Base-by-base conservation (phyloP, 2,888 invertebrate genomes). In the Tinea semifulvella region DNA sequence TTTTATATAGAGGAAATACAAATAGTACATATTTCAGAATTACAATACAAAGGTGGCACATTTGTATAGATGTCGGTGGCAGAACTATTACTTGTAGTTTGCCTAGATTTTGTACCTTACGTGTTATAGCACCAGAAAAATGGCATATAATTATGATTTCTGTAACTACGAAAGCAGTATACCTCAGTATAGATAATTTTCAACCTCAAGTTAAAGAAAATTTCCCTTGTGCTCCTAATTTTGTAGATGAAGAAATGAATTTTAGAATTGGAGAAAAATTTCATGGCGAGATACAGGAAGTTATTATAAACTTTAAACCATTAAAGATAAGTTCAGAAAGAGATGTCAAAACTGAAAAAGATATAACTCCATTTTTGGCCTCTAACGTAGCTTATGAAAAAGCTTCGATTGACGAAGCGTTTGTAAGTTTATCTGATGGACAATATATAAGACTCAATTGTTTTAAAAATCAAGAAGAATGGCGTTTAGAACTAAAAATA, bases 91-190 rank as follows among this genome's bases (percentile, higher is more conserved):
- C 61, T 1, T 77, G 77, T 52, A 61, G 60, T 43, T 52, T 73
- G 2, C 65, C 70, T 3, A 62, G 67, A 31, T 55, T 65, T 19
- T 73, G 75, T 50, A 65, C 71, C 3, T 68, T 68, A 22, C 47
- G 57, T 1, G 53, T 54, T 1, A 38, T 74, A 43, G 70, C 76
- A 50, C 69, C 76, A 10, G 74, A 68, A 1, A 52, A 53, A 8
- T 83, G 83, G 83, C 77, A 82, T 52, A 59, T 73, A 2, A 61
- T 58, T 26, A 53, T 83, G 38, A 53, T 74, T 27, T 67, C 75
- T 5, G 57, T 83, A 11, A 74, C 72, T 10, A 72, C 61, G 48
- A 63, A 69, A 49, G 64, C 60, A 11, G 73, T 65, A 5, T 51
- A 63, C 5, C 50, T 83, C 20, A 63, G 79, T 47, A 49, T 83